A percentile compares a stretch with the other conserved stretches of the same genome.
Conservation (phyloP, 2,797 vertebrate species). For the Hylomyscus alleni region DNA sequence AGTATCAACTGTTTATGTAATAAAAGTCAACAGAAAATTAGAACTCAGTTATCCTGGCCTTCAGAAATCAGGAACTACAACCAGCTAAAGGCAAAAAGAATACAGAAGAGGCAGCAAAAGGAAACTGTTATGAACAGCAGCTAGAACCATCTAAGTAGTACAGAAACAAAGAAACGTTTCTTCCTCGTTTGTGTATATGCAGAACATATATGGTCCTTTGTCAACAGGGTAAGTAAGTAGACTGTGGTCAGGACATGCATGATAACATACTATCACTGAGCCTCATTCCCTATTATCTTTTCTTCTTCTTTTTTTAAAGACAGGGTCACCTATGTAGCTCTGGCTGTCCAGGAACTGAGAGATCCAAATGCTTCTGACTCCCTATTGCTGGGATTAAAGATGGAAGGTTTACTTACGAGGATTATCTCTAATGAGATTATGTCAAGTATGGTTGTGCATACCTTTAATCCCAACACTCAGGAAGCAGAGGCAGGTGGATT, state of each 20-base stretch:
- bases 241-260: not conserved
- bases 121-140: not conserved
- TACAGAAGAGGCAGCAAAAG: not conserved
- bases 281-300: not conserved
- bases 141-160: not conserved
- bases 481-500: not conserved
- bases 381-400: not conserved
- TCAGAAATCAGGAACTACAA: constrained; percentile 3
- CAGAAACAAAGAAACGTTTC: constrained; percentile 34
- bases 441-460: too few species aligned
- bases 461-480: not conserved
- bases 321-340: not conserved
- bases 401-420: not conserved
- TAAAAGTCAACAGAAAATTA: constrained; percentile 55
- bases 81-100: constrained; percentile 29
- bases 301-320: not conserved
- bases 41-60: constrained; percentile 12
- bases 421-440: not conserved
- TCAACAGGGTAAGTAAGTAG: not conserved
- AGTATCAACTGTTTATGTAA: not conserved
- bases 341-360: not conserved
- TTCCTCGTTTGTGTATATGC: not conserved
- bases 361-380: not conserved
- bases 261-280: not conserved
- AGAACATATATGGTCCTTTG: not conserved